A percentile compares a stretch with the other conserved stretches of the same genome.
Evolutionary conservation across 2,888 invertebrate genomes (phyloP).

Genomic region (Amphipyra tragopoginis): DNA sequence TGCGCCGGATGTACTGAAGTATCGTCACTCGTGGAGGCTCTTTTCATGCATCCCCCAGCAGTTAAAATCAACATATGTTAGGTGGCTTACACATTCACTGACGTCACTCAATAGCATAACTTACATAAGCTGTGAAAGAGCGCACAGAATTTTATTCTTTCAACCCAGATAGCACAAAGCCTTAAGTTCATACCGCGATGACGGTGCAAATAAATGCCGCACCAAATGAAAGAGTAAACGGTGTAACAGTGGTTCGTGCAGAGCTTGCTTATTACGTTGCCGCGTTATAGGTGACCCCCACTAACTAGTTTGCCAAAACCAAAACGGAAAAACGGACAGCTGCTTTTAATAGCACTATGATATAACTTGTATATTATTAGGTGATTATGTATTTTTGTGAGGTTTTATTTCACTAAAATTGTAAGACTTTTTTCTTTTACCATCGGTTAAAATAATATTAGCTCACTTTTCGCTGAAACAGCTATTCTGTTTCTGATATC

Average conservation of each 20-base stretch:
- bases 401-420: no score
- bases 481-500: no score
- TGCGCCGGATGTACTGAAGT: no score
- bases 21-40: no score
- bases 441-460: no score
- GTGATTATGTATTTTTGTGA: constrained; percentile 3
- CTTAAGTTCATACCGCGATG: constrained; percentile 38
- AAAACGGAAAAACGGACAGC: constrained; percentile 48
- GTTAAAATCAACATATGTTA: no score
- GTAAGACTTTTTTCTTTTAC: no score
- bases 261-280: constrained; percentile 44
- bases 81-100: no score
- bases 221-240: constrained; percentile 50
- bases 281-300: constrained; percentile 26
- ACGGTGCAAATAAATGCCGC: constrained; percentile 39
- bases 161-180: constrained; percentile 14
- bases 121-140: constrained; percentile 14
- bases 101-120: no score
- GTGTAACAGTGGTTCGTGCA: constrained; percentile 39
- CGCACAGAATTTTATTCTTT: constrained; percentile 16
- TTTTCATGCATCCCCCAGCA: no score
- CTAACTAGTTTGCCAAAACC: constrained; percentile 44
- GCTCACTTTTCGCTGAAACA: no score
- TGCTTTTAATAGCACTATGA: constrained; percentile 36
- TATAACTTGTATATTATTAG: constrained; percentile 39